These are phyloP conservation scores for Boleophthalmus pectinirostris DNA, from an alignment of 2,113 vertebrate genomes.

Conservation along the genomic window DNA sequence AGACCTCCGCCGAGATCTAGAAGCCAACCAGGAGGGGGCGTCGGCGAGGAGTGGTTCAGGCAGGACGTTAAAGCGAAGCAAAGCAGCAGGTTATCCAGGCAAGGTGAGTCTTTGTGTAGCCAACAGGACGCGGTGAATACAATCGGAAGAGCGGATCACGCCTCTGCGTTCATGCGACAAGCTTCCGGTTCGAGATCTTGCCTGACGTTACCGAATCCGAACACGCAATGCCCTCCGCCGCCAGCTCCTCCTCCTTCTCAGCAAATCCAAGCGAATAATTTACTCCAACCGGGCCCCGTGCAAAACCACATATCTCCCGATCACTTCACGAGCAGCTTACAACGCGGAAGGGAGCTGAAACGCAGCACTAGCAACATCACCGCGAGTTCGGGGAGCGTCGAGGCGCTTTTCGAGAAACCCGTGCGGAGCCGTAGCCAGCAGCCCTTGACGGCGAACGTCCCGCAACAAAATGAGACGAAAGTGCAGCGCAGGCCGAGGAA, in stretches of 20 bases:
- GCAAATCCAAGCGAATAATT: slow-evolving; percentile 75
- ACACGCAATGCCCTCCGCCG: slow-evolving; percentile 44
- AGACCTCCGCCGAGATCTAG: slow-evolving; percentile 56
- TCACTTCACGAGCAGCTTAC: slow-evolving; percentile 79
- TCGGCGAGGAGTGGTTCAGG: slow-evolving; percentile 69
- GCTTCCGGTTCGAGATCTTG: slow-evolving; percentile 74
- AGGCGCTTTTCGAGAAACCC: slow-evolving; percentile 82
- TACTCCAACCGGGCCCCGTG: slow-evolving; percentile 82
- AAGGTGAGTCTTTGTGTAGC: slow-evolving; percentile 84
- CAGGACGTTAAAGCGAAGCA: slow-evolving; percentile 65
- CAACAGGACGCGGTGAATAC: slow-evolving; percentile 84
- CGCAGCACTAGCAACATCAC: slow-evolving; percentile 82
- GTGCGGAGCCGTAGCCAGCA: slow-evolving; percentile 78
- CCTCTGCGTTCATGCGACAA: slow-evolving; percentile 88
- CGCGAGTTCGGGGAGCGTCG: slow-evolving; percentile 76
- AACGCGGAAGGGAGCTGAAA: slow-evolving; percentile 81
- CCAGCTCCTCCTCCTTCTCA: slow-evolving; percentile 56
- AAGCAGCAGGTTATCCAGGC: slow-evolving; percentile 75
- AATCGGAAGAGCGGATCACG: slow-evolving; percentile 84
- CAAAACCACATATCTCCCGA: slow-evolving; percentile 82
- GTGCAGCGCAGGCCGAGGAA: slow-evolving; percentile 82
- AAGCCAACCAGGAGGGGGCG: slow-evolving; percentile 56
- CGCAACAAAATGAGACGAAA: slow-evolving; percentile 76
- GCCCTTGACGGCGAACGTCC: slow-evolving; percentile 56
- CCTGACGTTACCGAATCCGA: slow-evolving; percentile 66